Evolutionary conservation across 2,113 vertebrate species (phyloP).

Genomic region (Zeus faber): DNA sequence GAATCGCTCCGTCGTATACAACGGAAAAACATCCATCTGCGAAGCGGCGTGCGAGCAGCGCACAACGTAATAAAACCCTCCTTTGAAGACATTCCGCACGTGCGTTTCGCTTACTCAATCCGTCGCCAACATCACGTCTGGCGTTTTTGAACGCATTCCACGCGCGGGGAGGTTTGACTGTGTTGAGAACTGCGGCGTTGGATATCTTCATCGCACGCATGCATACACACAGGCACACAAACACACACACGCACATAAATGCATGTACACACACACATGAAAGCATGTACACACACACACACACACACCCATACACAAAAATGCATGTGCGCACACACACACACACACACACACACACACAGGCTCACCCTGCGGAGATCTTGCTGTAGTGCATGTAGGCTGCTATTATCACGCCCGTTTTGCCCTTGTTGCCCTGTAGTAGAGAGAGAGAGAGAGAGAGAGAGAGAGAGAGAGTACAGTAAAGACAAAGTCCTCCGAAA

Average conservation of each 20-base stretch:
- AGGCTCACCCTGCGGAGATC: constrained; percentile 86
- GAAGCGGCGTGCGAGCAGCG: no score
- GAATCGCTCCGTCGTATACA: constrained; percentile 28
- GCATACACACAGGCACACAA: neutral
- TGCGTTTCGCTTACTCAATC: no score
- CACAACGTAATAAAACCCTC: no score
- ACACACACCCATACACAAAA: neutral
- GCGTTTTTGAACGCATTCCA: no score
- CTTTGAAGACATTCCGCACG: no score
- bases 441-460: constrained; percentile 7
- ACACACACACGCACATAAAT: constrained; percentile 4
- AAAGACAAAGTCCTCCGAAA: no score
- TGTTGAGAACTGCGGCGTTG: no score
- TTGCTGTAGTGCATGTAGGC: constrained; percentile 96
- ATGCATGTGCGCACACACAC: neutral
- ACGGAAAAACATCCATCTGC: neutral
- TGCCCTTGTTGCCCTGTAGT: constrained; percentile 85
- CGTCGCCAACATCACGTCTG: no score
- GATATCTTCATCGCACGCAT: no score
- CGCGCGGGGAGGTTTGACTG: no score
- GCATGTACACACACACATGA: neutral
- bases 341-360: constrained; percentile 4
- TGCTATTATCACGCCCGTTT: constrained; percentile 88
- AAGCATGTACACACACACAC: neutral
- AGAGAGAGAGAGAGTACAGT: constrained; percentile 15